phyloP scores from a whole-genome alignment of 1,140 invertebrate genomes.

The Saccostrea glomerata region DNA sequence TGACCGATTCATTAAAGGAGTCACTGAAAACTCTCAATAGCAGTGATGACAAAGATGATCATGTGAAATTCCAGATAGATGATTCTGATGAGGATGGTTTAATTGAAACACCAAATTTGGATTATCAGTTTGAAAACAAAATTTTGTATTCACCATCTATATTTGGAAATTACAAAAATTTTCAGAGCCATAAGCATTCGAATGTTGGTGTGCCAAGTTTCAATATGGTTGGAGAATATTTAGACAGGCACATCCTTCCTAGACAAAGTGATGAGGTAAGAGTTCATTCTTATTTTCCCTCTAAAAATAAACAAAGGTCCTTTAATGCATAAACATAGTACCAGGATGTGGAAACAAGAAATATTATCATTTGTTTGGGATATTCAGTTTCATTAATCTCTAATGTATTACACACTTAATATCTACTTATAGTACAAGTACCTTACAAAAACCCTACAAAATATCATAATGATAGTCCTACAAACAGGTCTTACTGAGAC shows the following conservation, averaged over 20 bases:
- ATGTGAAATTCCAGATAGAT: conserved; percentile 34
- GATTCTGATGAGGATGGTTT: conserved; percentile 19
- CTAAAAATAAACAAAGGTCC: not conserved
- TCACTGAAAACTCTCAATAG: not conserved
- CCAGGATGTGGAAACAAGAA: not conserved
- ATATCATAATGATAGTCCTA: too few relatives aligned
- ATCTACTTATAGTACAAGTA: too few relatives aligned
- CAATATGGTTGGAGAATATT: not conserved
- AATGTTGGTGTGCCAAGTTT: not conserved
- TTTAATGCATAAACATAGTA: not conserved
- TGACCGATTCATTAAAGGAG: conserved; percentile 28
- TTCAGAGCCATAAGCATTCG: not conserved
- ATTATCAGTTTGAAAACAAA: conserved; percentile 16
- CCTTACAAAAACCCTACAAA: too few relatives aligned
- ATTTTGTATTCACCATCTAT: conserved; percentile 23
- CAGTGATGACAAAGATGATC: not conserved
- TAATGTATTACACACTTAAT: too few relatives aligned
- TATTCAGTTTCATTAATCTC: not conserved
- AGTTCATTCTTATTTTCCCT: not conserved
- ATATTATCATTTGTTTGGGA: not conserved
- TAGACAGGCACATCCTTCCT: not conserved
- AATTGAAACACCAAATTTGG: not conserved
- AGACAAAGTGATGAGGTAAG: conserved; percentile 17
- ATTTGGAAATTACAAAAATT: conserved; percentile 35
- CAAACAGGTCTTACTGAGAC: too few relatives aligned